Conservation (phyloP, 2,888 invertebrate genomes). For the Nomada fucata region DNA sequence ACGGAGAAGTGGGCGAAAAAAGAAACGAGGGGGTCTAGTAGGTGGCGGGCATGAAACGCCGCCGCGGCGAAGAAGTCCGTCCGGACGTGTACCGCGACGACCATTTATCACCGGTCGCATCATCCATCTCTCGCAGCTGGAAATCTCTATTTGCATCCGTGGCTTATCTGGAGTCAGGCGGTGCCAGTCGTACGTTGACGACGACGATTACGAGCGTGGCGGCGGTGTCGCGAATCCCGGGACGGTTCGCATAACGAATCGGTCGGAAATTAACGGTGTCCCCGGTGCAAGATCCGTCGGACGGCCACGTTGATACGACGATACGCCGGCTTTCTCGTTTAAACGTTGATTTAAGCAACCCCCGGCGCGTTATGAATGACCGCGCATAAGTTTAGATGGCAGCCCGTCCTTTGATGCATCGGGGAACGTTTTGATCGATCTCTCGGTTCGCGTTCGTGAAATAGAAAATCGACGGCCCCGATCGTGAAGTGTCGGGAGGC, state of each 20-base stretch:
- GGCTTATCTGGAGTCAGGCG: constrained; percentile 71
- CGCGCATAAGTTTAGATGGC: constrained; percentile 16
- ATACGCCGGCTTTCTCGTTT: constrained; percentile 69
- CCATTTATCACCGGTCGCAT: constrained; percentile 69
- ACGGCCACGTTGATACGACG: constrained; percentile 48
- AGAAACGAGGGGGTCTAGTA: constrained; percentile 37
- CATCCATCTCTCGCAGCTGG: constrained; percentile 74
- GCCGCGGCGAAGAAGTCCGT: constrained; percentile 50
- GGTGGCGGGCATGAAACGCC: constrained; percentile 52
- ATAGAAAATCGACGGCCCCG: neutral
- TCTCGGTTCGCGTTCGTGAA: neutral
- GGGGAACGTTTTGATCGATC: constrained; percentile 2
- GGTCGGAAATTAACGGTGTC: constrained; percentile 67
- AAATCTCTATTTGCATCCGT: constrained; percentile 79
- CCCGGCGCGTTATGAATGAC: constrained; percentile 52
- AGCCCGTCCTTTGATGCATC: constrained; percentile 28
- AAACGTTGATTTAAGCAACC: constrained; percentile 67
- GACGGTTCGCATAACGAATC: constrained; percentile 66
- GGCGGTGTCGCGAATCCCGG: constrained; percentile 51
- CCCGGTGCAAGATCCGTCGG: constrained; percentile 31
- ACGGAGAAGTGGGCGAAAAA: neutral
- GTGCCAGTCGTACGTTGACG: constrained; percentile 51
- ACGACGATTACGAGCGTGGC: constrained; percentile 33
- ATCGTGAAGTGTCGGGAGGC: no score
- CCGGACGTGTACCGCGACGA: constrained; percentile 53